Percentiles rank a stretch among this genome's conserved stretches.
These are phyloP conservation scores for Leptopilina syphax DNA, from an alignment of 2,888 invertebrate genomes.

Conservation along the genomic window DNA sequence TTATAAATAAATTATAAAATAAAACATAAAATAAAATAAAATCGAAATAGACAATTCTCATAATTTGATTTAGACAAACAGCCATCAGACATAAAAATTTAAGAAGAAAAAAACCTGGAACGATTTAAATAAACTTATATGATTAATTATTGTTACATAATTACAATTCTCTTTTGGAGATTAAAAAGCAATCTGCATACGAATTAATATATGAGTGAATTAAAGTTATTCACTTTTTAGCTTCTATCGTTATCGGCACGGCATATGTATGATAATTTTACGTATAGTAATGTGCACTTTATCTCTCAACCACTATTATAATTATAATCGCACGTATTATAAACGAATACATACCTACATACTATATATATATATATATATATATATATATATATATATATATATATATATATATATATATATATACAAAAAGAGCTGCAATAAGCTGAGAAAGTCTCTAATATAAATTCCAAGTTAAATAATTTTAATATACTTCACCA, in stretches of 20 bases:
- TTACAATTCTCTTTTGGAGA: neutral
- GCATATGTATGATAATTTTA: neutral
- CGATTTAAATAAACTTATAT: too few species aligned
- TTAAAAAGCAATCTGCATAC: neutral
- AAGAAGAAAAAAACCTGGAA: too few species aligned
- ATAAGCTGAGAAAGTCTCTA: neutral
- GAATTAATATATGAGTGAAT: neutral
- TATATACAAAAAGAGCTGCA: neutral
- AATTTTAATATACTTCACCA: neutral
- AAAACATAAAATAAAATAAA: too few species aligned
- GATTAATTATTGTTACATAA: neutral
- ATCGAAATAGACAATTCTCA: too few species aligned
- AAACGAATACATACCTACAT: neutral
- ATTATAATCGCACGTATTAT: constrained; percentile 20
- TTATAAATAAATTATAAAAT: too few species aligned
- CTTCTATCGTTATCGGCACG: neutral
- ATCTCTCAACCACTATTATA: constrained; percentile 6
- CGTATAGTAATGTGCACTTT: neutral
- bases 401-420: neutral
- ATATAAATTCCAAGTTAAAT: too few species aligned
- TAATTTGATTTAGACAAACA: neutral
- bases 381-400: too few species aligned
- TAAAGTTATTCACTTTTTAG: neutral
- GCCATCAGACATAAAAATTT: neutral
- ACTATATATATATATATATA: neutral